Evolutionary conservation across 2,797 vertebrate species (phyloP).

Genomic region (Chloroceryle inda): DNA sequence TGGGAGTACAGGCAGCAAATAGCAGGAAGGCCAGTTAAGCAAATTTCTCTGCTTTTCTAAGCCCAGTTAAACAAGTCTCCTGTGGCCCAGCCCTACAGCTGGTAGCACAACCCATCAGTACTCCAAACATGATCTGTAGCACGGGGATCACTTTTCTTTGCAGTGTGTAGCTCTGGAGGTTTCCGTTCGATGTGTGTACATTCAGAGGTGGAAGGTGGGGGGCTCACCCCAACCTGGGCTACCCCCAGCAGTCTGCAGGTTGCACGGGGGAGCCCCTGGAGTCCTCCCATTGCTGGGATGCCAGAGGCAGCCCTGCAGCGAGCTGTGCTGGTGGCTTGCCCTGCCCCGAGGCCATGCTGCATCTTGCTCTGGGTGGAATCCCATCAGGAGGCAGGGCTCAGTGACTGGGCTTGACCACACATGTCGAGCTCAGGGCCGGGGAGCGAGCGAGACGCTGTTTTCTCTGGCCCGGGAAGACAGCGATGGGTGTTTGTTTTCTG

Average conservation of each 20-base stretch:
- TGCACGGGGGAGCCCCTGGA: not conserved
- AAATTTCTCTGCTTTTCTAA: constrained; percentile 25
- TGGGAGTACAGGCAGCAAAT: constrained; percentile 28
- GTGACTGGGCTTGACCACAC: constrained; percentile 41
- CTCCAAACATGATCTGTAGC: not conserved
- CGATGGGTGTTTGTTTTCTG: constrained; percentile 21
- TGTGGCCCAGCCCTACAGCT: not conserved
- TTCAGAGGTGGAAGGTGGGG: not conserved
- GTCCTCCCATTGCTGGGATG: not conserved
- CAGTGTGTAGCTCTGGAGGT: not conserved
- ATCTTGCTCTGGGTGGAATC: not conserved
- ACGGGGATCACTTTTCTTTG: not conserved
- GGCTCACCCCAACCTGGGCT: not conserved
- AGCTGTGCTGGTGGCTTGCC: not conserved
- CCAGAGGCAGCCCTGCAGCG: rapidly evolving
- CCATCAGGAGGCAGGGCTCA: rapidly evolving
- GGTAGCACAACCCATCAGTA: not conserved
- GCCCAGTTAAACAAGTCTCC: constrained; percentile 29
- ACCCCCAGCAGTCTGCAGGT: not conserved
- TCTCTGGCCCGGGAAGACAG: constrained; percentile 46
- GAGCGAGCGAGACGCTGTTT: not conserved
- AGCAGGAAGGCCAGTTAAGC: constrained; percentile 25
- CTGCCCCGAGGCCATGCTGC: not conserved
- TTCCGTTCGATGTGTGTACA: rapidly evolving
- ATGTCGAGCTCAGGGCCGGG: not conserved